phyloP scores from a whole-genome alignment of 2,888 invertebrate genomes.

The Nomada fucata region DNA sequence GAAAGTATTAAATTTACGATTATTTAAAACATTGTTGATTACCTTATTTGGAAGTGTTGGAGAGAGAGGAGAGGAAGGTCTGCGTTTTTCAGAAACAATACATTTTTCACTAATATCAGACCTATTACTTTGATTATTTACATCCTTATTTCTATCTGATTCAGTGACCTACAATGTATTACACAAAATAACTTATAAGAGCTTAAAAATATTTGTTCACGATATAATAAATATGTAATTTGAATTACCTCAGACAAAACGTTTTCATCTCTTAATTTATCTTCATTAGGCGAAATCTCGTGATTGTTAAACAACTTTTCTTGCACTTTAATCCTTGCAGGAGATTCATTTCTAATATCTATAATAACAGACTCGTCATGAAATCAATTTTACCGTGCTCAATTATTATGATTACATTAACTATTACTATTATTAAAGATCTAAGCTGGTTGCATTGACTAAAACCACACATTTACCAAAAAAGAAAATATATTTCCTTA shows the following conservation, averaged over 20 bases:
- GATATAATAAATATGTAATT: not conserved
- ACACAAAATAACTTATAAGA: slow-evolving; percentile 7
- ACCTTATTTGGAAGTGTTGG: slow-evolving; percentile 65
- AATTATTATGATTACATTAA: no score
- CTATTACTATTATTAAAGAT: slow-evolving; percentile 24
- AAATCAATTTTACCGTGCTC: slow-evolving; percentile 1
- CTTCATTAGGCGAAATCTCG: slow-evolving; percentile 41
- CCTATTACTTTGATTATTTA: slow-evolving; percentile 46
- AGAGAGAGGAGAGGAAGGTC: slow-evolving; percentile 63
- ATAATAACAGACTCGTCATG: slow-evolving; percentile 15
- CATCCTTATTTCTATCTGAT: slow-evolving; percentile 33
- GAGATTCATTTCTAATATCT: slow-evolving; percentile 66
- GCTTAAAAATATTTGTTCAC: not conserved
- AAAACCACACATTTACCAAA: slow-evolving; percentile 59
- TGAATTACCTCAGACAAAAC: slow-evolving; percentile 45
- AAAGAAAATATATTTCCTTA: slow-evolving; percentile 53
- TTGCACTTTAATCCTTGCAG: slow-evolving; percentile 59
- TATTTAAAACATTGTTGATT: not conserved
- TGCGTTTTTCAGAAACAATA: slow-evolving; percentile 51
- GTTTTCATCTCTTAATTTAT: slow-evolving; percentile 33
- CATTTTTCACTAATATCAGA: slow-evolving; percentile 45
- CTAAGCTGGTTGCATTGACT: slow-evolving; percentile 42
- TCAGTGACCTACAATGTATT: slow-evolving; percentile 44
- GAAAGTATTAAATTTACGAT: not conserved
- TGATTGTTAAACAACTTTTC: slow-evolving; percentile 58